Percentiles rank a stretch among this genome's conserved stretches.
phyloP scores from a whole-genome alignment of 2,113 vertebrate species.

The Cacatua alba region DNA sequence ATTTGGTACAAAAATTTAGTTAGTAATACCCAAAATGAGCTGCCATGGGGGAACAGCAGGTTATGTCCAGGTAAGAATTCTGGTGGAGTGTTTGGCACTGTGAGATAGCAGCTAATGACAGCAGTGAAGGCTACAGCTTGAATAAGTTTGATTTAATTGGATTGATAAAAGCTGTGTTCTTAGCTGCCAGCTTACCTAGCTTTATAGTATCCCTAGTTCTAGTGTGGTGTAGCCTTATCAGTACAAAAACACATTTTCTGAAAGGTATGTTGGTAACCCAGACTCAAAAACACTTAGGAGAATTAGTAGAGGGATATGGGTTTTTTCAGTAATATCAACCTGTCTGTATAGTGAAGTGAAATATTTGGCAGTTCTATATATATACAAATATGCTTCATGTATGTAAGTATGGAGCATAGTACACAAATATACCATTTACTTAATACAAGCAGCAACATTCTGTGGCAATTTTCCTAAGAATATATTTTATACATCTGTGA shows the following conservation, averaged over 20 bases:
- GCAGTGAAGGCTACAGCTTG: background rate
- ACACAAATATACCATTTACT: conserved; percentile 67
- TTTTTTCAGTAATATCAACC: conserved; percentile 9
- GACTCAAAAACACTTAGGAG: background rate
- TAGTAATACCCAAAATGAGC: background rate
- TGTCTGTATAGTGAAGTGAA: conserved; percentile 54
- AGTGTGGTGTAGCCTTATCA: background rate
- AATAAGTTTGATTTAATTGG: conserved; percentile 17
- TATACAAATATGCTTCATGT: conserved; percentile 63
- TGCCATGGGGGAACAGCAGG: background rate
- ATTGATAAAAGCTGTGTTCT: background rate
- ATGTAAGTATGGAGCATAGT: background rate
- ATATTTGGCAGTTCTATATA: conserved; percentile 54
- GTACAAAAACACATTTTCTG: background rate
- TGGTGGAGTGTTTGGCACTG: background rate
- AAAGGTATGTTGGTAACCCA: background rate
- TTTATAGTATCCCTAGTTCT: background rate
- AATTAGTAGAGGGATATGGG: background rate
- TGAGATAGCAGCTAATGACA: background rate
- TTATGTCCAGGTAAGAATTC: background rate
- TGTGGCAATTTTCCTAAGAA: conserved; percentile 74
- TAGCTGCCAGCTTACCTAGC: background rate
- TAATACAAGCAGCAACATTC: conserved; percentile 70
- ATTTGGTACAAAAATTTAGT: background rate
- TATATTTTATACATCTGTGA: conserved; percentile 71